Conservation (phyloP, 2,797 vertebrate species). For the Gila robusta region DNA sequence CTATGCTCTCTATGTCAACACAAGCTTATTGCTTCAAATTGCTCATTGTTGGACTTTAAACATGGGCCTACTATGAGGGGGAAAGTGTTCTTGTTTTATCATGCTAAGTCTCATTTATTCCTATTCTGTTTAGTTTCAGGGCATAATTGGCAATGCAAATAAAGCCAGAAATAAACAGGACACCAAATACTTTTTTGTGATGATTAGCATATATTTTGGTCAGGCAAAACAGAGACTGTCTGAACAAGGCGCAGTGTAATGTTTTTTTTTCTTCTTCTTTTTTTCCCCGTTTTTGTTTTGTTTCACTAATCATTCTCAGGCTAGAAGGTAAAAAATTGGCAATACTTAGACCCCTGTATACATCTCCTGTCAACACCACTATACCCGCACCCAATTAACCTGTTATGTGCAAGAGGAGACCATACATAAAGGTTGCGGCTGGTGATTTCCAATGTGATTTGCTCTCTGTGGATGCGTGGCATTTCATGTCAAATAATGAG, state of each 20-base stretch:
- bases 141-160: conserved; percentile 15
- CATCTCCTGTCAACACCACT: background rate
- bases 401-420: background rate
- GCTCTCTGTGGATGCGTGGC: background rate
- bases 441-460: conserved; percentile 7
- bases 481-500: background rate
- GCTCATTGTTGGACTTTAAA: conserved; percentile 29
- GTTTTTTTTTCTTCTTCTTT: background rate
- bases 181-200: background rate
- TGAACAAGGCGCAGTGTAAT: background rate
- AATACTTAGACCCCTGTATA: background rate
- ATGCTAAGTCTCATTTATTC: background rate
- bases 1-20: background rate
- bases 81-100: background rate
- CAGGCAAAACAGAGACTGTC: background rate
- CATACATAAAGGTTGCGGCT: background rate
- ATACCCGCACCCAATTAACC: background rate
- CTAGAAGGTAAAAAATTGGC: background rate
- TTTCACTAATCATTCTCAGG: background rate
- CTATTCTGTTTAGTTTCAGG: conserved; percentile 4
- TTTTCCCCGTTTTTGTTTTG: background rate
- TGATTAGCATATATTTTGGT: conserved; percentile 35
- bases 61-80: background rate
- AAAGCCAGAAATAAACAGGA: conserved; percentile 12
- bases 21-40: background rate